These are phyloP conservation scores for Archivesica marissinica DNA, from an alignment of 1,140 invertebrate genomes.

Conservation along the genomic window DNA sequence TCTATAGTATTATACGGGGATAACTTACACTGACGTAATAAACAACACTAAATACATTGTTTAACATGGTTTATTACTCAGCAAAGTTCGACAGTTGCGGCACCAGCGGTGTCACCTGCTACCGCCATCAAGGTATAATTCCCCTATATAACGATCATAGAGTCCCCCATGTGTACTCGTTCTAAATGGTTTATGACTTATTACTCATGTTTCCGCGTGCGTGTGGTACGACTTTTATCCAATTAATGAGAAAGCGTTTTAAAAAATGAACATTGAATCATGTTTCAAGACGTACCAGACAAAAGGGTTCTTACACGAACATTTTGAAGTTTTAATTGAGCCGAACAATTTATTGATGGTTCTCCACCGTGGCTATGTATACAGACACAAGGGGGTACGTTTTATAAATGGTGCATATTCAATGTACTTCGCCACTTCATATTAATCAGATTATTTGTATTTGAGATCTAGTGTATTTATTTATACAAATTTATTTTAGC, in stretches of 20 bases:
- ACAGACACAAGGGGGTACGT: background rate
- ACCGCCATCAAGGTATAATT: slow-evolving; percentile 10
- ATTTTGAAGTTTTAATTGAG: slow-evolving; percentile 33
- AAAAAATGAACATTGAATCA: slow-evolving; percentile 13
- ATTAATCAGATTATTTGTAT: slow-evolving; percentile 14
- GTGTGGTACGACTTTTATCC: slow-evolving; percentile 14
- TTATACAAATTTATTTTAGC: background rate
- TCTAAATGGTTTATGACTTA: background rate
- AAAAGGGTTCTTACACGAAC: background rate
- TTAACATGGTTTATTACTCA: slow-evolving; percentile 22
- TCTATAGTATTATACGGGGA: background rate
- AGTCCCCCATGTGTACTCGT: background rate
- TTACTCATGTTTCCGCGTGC: slow-evolving; percentile 18
- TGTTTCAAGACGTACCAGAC: slow-evolving; percentile 21
- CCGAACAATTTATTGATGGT: slow-evolving; percentile 8
- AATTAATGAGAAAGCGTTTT: slow-evolving; percentile 34
- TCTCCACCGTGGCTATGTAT: background rate
- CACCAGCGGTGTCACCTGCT: background rate
- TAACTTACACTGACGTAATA: slow-evolving; percentile 11
- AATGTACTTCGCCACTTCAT: slow-evolving; percentile 28
- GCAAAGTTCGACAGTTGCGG: slow-evolving; percentile 1
- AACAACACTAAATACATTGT: slow-evolving; percentile 20
- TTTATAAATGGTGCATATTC: background rate
- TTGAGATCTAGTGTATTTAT: background rate
- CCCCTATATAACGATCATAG: background rate